Base-by-base conservation (phyloP, 2,113 vertebrate genomes). In the Anser brachyrhynchus region DNA sequence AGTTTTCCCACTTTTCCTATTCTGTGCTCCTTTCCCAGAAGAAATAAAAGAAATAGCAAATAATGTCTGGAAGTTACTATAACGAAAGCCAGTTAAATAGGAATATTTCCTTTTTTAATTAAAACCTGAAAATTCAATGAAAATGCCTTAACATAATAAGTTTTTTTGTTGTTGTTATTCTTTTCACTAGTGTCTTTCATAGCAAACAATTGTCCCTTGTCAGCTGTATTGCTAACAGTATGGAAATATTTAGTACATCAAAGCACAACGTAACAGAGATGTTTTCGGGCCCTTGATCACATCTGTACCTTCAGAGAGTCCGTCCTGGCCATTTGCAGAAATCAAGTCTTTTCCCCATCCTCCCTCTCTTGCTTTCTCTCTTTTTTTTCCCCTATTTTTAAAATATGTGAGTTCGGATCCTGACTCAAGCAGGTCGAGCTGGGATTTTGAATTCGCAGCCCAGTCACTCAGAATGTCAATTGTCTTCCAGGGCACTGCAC, bases 391-490 rank as follows among this genome's bases (percentile, higher is more conserved):
- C 39, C 44, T 88, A 31, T 84, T 91, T 95, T 97, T 84, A 89
- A 93, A 96, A 70, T 87, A 92, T 87, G 22, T 70, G 81, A 91
- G 35, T 89, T 95, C 92, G 72, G 90, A 85, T 96, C 66, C 72
- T 95, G 90, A 87, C 93, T 95, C 84, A 78, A 91, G 76, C 90
- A 93, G 82, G 91, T 89, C 17, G 92, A 92, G 52, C 44, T 97
- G 97, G 96, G 96, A 97, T 95, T 97, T 97, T 91, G 92, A 97
- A 97, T 97, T 95, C 78, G 20, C 96, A 97, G 95, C 83, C 92
- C 93, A 95, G 95, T 97, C 96, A 96, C 92, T 97, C 97, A 97
- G 96, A 97, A 97, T 97, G 97, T 97, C 96, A 97, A 74, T 97
- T 95, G 92, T 97, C 96, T 97, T 97, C 91, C 84, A 96, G 95